Evolutionary conservation across 2,888 invertebrate species (phyloP).

Genomic region (Spicauda simplicius): DNA sequence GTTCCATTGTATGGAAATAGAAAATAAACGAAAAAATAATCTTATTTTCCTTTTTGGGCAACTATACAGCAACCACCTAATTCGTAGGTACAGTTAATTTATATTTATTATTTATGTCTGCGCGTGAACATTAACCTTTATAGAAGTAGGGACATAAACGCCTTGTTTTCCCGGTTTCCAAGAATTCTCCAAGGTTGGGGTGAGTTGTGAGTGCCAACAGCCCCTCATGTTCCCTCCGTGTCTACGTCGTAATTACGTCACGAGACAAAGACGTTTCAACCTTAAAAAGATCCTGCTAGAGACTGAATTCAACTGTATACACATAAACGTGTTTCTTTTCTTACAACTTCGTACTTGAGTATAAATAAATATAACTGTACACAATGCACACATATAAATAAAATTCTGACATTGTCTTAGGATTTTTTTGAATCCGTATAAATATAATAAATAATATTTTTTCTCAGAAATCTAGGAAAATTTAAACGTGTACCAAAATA

Average conservation of each 20-base stretch:
- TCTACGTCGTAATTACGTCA: slow-evolving; percentile 45
- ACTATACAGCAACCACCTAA: no score
- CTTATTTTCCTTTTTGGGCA: no score
- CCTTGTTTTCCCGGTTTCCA: slow-evolving; percentile 45
- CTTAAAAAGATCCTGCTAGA: slow-evolving; percentile 27
- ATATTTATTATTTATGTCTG: slow-evolving; percentile 7
- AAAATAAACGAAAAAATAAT: no score
- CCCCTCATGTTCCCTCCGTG: slow-evolving; percentile 49
- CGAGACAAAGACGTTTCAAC: slow-evolving; percentile 36
- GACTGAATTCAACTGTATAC: neutral
- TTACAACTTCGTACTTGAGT: slow-evolving; percentile 12
- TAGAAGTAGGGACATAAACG: slow-evolving; percentile 18
- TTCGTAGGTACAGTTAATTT: no score
- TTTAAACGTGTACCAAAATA: no score
- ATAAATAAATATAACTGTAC: slow-evolving; percentile 11
- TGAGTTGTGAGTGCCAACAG: slow-evolving; percentile 45
- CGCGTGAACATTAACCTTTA: slow-evolving; percentile 34
- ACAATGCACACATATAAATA: neutral
- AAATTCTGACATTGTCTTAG: neutral
- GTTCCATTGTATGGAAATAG: no score
- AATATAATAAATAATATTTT: no score
- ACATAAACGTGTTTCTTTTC: slow-evolving; percentile 9
- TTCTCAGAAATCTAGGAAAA: no score
- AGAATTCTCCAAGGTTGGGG: slow-evolving; percentile 51
- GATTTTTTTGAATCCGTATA: no score